Evolutionary conservation across 53 echinoderm and acorn worm genomes (phyloP).

Genomic region (Holothuria leucospilota): DNA sequence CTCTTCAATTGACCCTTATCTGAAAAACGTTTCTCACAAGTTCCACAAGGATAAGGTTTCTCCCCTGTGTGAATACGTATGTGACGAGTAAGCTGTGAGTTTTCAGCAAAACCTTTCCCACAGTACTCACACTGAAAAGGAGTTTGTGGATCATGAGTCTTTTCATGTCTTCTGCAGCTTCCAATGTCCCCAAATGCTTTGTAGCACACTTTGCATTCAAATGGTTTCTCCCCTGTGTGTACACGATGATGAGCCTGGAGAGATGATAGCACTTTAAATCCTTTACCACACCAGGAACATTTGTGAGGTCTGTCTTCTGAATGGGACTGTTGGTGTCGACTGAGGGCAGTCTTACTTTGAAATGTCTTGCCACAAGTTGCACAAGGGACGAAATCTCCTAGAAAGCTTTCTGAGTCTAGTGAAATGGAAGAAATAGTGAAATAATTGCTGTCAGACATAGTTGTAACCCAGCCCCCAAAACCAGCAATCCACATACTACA

Average conservation of each 20-base stretch:
- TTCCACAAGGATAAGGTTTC: constrained; percentile 22
- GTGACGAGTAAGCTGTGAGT: constrained; percentile 1
- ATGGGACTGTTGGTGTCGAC: constrained; percentile 10
- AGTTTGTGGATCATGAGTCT: constrained; percentile 17
- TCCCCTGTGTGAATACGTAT: constrained; percentile 32
- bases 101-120: constrained; percentile 24
- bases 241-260: constrained; percentile 3
- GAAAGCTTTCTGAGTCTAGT: no score
- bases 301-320: constrained; percentile 15
- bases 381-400: neutral
- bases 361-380: neutral
- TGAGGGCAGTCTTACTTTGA: neutral
- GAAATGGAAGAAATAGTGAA: no score
- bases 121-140: constrained; percentile 30
- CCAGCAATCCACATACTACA: no score
- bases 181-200: constrained; percentile 5
- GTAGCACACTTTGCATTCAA: constrained; percentile 17
- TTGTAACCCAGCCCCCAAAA: no score
- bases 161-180: constrained; percentile 34
- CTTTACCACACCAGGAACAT: constrained; percentile 13
- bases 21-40: constrained; percentile 13
- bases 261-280: neutral
- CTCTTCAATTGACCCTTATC: constrained; percentile 40
- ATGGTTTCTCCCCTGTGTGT: constrained; percentile 18
- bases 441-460: no score